A percentile compares a stretch with the other conserved stretches of the same genome.
phyloP scores from a whole-genome alignment of 2,113 vertebrate genomes.

The Fulica atra region DNA sequence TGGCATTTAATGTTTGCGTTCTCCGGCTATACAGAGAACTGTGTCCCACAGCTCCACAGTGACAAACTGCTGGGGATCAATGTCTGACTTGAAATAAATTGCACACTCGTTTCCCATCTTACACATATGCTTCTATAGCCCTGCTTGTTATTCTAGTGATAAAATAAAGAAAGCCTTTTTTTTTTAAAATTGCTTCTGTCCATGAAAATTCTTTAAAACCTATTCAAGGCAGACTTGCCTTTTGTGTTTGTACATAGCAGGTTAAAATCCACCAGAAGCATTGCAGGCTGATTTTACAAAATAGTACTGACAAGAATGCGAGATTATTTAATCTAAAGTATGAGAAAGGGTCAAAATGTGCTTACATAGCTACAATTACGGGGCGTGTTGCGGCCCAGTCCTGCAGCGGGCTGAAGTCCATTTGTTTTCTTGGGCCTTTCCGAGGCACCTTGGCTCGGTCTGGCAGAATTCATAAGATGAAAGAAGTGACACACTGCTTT shows the following conservation, averaged over 20 bases:
- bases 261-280: not conserved
- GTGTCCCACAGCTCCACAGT: not conserved
- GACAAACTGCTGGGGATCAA: not conserved
- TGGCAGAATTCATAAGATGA: not conserved
- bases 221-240: not conserved
- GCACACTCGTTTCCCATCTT: not conserved
- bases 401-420: not conserved
- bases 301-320: not conserved
- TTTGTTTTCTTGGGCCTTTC: not conserved
- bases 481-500: fast-evolving
- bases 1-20: not conserved
- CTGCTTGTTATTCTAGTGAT: not conserved
- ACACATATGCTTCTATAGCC: fast-evolving
- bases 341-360: not conserved
- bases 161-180: not conserved
- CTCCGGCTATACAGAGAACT: not conserved
- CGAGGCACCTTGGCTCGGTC: not conserved
- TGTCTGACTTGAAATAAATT: not conserved
- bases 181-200: not conserved
- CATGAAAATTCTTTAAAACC: not conserved
- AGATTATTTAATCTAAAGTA: not conserved
- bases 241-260: not conserved
- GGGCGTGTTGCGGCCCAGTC: fast-evolving
- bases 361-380: not conserved
- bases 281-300: not conserved